A percentile compares a stretch with the other conserved stretches of the same genome.
Evolutionary conservation across 1,140 invertebrate species (phyloP).

Genomic region (Stegodyphus dumicola): DNA sequence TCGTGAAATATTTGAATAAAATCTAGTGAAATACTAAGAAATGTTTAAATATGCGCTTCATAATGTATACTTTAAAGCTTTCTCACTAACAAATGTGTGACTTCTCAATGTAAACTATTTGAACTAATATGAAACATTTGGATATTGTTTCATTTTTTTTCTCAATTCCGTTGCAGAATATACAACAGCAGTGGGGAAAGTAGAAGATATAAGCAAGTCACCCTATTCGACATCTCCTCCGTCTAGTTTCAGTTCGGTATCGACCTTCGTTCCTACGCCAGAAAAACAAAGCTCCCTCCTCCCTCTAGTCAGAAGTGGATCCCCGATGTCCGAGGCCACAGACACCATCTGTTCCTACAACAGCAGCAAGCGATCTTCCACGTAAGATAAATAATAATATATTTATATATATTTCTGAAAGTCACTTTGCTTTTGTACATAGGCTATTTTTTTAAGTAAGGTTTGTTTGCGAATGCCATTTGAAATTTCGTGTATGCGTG

Average conservation of each 20-base stretch:
- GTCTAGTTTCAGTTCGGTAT: conserved; percentile 54
- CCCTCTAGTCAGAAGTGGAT: conserved; percentile 52
- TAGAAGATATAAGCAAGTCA: conserved; percentile 37
- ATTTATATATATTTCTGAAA: too few relatives aligned
- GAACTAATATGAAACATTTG: too few relatives aligned
- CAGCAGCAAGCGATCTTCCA: conserved; percentile 58
- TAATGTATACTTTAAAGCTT: too few relatives aligned
- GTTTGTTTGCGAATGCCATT: too few relatives aligned
- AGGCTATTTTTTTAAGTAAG: too few relatives aligned
- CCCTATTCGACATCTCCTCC: conserved; percentile 45
- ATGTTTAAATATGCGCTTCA: too few relatives aligned
- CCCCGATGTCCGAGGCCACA: conserved; percentile 52
- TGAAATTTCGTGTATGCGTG: too few relatives aligned
- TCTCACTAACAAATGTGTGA: too few relatives aligned
- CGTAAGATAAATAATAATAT: conserved; percentile 4
- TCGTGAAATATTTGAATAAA: too few relatives aligned
- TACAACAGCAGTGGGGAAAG: conserved; percentile 43
- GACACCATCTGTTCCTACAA: conserved; percentile 55
- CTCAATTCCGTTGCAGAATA: conserved; percentile 16
- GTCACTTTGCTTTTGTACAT: too few relatives aligned
- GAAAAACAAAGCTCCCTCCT: conserved; percentile 33
- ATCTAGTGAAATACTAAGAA: too few relatives aligned
- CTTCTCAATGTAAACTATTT: too few relatives aligned
- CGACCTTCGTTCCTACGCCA: conserved; percentile 54
- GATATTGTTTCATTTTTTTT: not conserved